Evolutionary conservation across 2,113 vertebrate genomes (phyloP).

Genomic region (Antigone vipio): DNA sequence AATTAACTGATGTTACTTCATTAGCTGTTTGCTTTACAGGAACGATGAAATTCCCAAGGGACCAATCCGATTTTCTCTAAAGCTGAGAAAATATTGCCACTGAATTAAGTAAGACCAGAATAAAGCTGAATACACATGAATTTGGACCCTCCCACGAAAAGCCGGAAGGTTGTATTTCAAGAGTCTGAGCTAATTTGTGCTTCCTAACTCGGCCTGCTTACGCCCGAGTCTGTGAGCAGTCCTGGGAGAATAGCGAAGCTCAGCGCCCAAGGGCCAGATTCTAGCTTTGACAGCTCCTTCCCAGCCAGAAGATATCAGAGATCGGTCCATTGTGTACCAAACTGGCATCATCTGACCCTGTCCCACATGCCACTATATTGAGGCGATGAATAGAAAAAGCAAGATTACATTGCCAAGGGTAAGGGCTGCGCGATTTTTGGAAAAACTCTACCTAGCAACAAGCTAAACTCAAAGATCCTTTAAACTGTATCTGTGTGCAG

Average conservation of each 20-base stretch:
- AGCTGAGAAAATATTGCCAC: neutral
- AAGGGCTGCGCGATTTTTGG: neutral
- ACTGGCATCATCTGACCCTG: neutral
- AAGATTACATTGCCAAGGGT: neutral
- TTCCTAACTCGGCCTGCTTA: neutral
- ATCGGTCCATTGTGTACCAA: neutral
- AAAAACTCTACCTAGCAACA: conserved; percentile 38
- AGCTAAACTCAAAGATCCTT: conserved; percentile 40
- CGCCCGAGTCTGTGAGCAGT: fast-evolving
- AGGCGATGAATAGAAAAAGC: neutral
- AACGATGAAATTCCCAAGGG: neutral
- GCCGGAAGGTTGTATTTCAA: neutral
- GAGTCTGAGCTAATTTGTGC: neutral
- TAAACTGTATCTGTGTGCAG: conserved; percentile 19
- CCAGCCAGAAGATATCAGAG: neutral
- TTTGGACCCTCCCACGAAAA: neutral
- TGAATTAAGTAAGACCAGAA: neutral
- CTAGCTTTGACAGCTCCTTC: neutral
- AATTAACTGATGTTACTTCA: neutral
- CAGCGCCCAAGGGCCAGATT: neutral
- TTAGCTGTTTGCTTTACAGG: neutral
- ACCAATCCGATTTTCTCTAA: neutral
- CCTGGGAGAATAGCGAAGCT: neutral
- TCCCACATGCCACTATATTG: fast-evolving
- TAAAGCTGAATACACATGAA: neutral